phyloP scores from a whole-genome alignment of 2,888 invertebrate species.

The Cataglyphis livida region DNA sequence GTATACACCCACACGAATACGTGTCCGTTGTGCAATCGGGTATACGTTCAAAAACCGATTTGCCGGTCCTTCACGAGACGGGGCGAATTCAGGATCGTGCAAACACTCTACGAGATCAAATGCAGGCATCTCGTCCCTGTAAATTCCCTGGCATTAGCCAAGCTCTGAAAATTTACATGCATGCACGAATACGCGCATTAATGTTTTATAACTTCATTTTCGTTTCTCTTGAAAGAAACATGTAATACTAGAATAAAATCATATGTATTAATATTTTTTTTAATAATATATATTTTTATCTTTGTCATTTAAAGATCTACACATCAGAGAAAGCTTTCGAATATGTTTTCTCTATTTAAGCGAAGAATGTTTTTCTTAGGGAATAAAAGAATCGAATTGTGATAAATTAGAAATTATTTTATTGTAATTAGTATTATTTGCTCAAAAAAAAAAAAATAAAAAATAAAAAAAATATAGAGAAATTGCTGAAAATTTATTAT shows the following conservation, averaged over 20 bases:
- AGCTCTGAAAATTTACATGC: background rate
- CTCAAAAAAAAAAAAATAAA: too few relatives aligned
- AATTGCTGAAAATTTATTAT: background rate
- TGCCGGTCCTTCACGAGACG: constrained; percentile 35
- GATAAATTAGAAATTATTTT: background rate
- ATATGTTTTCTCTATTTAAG: background rate
- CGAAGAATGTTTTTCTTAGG: background rate
- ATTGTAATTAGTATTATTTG: background rate
- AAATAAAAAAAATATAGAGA: background rate
- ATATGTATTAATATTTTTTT: too few relatives aligned
- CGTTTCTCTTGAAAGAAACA: background rate
- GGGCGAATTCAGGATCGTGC: constrained; percentile 45
- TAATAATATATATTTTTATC: background rate
- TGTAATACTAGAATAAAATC: background rate
- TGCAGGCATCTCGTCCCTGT: constrained; percentile 40
- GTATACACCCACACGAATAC: background rate
- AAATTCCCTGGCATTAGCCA: constrained; percentile 10
- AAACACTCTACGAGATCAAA: constrained; percentile 60
- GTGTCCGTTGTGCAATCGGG: background rate
- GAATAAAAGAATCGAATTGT: background rate
- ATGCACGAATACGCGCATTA: constrained; percentile 3
- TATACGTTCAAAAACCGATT: constrained; percentile 52
- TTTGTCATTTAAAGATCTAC: background rate
- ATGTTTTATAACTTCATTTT: constrained; percentile 18
- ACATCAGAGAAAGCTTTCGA: background rate